phyloP scores from a whole-genome alignment of 1,140 invertebrate species.

The Gonatopus flavifemur region DNA sequence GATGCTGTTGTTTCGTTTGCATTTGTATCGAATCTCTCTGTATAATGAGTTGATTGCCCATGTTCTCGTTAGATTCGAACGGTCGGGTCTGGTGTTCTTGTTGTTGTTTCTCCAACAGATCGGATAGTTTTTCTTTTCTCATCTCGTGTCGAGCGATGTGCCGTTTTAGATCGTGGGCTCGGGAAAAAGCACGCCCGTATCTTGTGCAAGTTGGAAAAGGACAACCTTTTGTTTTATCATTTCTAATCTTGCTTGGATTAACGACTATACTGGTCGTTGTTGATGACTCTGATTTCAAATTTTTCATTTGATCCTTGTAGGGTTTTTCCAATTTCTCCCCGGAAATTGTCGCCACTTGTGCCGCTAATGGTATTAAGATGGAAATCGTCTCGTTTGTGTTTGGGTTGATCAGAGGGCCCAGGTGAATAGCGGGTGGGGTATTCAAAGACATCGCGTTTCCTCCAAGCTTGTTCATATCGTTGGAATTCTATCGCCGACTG shows the following conservation, averaged over 20 bases:
- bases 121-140: slow-evolving; percentile 44
- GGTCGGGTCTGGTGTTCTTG: too few relatives aligned
- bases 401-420: slow-evolving; percentile 46
- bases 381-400: slow-evolving; percentile 50
- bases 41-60: slow-evolving; percentile 36
- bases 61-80: slow-evolving; percentile 33
- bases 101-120: too few relatives aligned
- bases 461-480: neutral
- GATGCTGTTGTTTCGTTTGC: slow-evolving; percentile 18
- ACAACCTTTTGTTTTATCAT: slow-evolving; percentile 46
- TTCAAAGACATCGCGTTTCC: slow-evolving; percentile 34
- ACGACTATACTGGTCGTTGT: too few relatives aligned
- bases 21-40: slow-evolving; percentile 26
- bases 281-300: slow-evolving; percentile 6
- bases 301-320: slow-evolving; percentile 23
- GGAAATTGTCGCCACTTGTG: slow-evolving; percentile 21
- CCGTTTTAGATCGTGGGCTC: slow-evolving; percentile 51
- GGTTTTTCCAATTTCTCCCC: slow-evolving; percentile 19
- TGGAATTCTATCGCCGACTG: neutral
- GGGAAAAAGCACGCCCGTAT: slow-evolving; percentile 49
- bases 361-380: slow-evolving; percentile 47
- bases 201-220: slow-evolving; percentile 47
- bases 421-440: slow-evolving; percentile 43
- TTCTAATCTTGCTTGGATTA: slow-evolving; percentile 20
- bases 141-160: slow-evolving; percentile 51